Evolutionary conservation across 2,113 vertebrate genomes (phyloP).

Genomic region (Numenius arquata): DNA sequence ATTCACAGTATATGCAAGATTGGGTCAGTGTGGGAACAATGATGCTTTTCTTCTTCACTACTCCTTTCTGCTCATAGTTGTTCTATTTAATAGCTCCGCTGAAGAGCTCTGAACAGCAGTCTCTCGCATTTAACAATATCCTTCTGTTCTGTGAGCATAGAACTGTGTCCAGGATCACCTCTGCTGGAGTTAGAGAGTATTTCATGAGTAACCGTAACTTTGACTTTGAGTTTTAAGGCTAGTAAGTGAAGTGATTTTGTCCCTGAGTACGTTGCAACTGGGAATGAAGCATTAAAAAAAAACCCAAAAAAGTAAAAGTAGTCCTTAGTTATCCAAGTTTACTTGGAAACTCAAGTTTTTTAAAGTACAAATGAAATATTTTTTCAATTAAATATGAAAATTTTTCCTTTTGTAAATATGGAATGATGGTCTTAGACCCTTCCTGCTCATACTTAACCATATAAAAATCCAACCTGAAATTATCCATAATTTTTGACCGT

Average conservation of each 20-base stretch:
- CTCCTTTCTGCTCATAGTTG: neutral
- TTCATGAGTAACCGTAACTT: neutral
- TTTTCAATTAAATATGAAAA: neutral
- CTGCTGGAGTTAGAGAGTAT: neutral
- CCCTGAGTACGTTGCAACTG: neutral
- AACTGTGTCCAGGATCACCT: neutral
- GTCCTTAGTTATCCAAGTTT: neutral
- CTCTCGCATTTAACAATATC: neutral
- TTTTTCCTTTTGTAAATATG: neutral
- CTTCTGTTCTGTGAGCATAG: neutral
- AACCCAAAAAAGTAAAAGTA: too few species aligned
- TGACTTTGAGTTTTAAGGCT: neutral
- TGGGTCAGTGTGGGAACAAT: neutral
- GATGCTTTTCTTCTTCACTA: neutral
- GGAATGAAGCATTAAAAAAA: neutral
- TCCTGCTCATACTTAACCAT: accelerated
- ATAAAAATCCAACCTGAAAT: neutral
- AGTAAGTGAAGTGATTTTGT: neutral
- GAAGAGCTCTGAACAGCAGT: neutral
- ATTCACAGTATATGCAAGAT: neutral
- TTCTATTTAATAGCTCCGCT: neutral
- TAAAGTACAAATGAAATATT: neutral
- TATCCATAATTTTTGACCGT: neutral
- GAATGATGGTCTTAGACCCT: neutral
- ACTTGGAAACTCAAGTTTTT: neutral